Conservation (phyloP, 1,140 invertebrate species). For the Daktulosphaira vitifoliae region DNA sequence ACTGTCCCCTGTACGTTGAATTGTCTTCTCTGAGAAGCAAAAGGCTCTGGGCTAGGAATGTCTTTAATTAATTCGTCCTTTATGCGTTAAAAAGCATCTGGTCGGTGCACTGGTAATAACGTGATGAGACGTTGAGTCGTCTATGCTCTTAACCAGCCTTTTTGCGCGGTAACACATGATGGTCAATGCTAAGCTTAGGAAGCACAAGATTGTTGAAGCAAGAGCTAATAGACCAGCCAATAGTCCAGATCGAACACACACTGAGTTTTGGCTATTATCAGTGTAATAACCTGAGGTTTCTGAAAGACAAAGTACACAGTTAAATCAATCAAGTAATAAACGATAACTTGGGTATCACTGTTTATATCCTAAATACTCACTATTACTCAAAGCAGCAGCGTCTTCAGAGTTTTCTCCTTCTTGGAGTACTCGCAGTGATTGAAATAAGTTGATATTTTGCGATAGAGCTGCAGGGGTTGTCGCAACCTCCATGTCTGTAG, state of each 20-base stretch:
- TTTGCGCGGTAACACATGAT: constrained; percentile 62
- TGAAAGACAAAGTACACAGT: too few species aligned
- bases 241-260: constrained; percentile 66
- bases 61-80: constrained; percentile 58
- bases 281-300: constrained; percentile 43
- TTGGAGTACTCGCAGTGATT: constrained; percentile 75
- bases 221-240: constrained; percentile 64
- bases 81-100: constrained; percentile 61
- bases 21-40: too few species aligned
- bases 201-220: constrained; percentile 56
- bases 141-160: constrained; percentile 45
- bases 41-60: too few species aligned
- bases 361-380: too few species aligned
- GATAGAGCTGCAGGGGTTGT: constrained; percentile 49
- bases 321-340: too few species aligned
- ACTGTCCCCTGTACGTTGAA: too few species aligned
- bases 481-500: constrained; percentile 41
- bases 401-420: constrained; percentile 69
- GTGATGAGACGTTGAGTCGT: constrained; percentile 41
- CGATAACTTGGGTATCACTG: too few species aligned
- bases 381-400: constrained; percentile 42
- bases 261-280: constrained; percentile 46
- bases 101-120: constrained; percentile 19
- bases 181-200: constrained; percentile 58
- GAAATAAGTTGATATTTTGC: constrained; percentile 81